phyloP scores from a whole-genome alignment of 2,797 vertebrate species.

The Leuciscus waleckii region DNA sequence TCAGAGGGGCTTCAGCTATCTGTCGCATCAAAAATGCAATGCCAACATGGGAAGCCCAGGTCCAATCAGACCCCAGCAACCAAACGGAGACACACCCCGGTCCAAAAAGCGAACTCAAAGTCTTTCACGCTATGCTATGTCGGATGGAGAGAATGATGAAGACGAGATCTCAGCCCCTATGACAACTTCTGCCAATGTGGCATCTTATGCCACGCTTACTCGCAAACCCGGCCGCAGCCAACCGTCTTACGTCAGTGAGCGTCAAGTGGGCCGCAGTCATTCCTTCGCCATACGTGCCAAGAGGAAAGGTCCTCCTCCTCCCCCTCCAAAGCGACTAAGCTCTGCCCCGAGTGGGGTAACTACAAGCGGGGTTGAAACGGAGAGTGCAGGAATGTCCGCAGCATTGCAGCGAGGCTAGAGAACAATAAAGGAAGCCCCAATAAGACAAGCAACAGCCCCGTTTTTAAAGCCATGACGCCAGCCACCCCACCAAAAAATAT shows the following conservation, averaged over 20 bases:
- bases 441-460: slow-evolving; percentile 52
- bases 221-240: slow-evolving; percentile 84
- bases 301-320: slow-evolving; percentile 88
- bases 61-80: slow-evolving; percentile 54
- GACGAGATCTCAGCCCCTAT: neutral
- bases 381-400: slow-evolving; percentile 75
- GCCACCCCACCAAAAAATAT: slow-evolving; percentile 44
- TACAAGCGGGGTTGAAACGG: slow-evolving; percentile 3
- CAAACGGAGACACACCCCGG: neutral
- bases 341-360: slow-evolving; percentile 73
- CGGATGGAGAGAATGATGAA: slow-evolving; percentile 88
- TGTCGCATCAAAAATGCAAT: slow-evolving; percentile 69
- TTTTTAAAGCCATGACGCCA: neutral
- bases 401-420: slow-evolving; percentile 75
- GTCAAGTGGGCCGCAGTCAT: slow-evolving; percentile 87
- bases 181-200: slow-evolving; percentile 59
- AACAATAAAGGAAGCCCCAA: slow-evolving; percentile 60
- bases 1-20: slow-evolving; percentile 78
- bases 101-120: slow-evolving; percentile 86
- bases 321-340: slow-evolving; percentile 92
- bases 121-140: slow-evolving; percentile 86
- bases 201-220: slow-evolving; percentile 90
- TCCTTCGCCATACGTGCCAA: slow-evolving; percentile 90
- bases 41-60: slow-evolving; percentile 28
- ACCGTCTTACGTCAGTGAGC: slow-evolving; percentile 62